A percentile compares a stretch with the other conserved stretches of the same genome.
Conservation (phyloP, 2,888 invertebrate species). For the Harpagoxenus sublaevis region DNA sequence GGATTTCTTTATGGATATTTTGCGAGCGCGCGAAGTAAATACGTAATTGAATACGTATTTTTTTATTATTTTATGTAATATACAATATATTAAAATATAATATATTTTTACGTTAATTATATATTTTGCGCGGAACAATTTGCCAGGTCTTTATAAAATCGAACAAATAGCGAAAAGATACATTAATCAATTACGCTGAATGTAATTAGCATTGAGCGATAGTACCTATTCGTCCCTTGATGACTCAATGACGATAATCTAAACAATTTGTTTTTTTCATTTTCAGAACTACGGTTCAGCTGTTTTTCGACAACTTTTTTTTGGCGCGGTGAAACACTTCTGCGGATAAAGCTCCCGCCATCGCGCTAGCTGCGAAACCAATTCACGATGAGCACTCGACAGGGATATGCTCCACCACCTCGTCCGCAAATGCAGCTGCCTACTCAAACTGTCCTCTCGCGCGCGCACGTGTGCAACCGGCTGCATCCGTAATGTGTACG, state of each 20-base stretch:
- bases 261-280: neutral
- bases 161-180: neutral
- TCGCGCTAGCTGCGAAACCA: conserved; percentile 29
- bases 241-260: neutral
- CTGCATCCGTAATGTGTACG: conserved; percentile 57
- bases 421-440: conserved; percentile 54
- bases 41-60: neutral
- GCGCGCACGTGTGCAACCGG: conserved; percentile 29
- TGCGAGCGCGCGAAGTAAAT: neutral
- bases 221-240: neutral
- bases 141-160: neutral
- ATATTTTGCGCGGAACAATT: neutral
- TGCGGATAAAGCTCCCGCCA: conserved; percentile 30
- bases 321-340: conserved; percentile 18
- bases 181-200: neutral
- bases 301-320: conserved; percentile 38
- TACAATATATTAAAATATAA: neutral
- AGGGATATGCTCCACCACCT: conserved; percentile 47
- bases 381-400: conserved; percentile 54
- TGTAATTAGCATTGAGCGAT: neutral
- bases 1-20: neutral
- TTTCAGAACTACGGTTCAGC: neutral
- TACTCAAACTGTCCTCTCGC: conserved; percentile 54
- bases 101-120: neutral
- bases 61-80: neutral